Conservation (phyloP, 2,888 invertebrate species). For the Quadroppia sp. region DNA sequence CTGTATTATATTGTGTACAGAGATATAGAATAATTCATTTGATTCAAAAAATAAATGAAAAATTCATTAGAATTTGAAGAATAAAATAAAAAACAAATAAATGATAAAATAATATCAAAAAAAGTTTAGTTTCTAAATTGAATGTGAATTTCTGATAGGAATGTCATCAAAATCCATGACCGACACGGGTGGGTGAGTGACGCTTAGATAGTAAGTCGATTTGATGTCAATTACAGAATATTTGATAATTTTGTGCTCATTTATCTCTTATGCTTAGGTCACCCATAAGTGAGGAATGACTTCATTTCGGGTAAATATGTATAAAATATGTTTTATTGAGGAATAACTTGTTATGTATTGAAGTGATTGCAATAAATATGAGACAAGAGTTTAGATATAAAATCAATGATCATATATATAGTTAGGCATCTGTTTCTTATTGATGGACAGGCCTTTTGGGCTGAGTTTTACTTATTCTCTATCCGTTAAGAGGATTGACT, state of each 20-base stretch:
- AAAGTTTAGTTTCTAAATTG: too few species aligned
- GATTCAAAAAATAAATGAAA: too few species aligned
- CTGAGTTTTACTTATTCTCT: not conserved
- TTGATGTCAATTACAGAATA: not conserved
- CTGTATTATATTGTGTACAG: too few species aligned
- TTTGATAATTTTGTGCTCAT: too few species aligned
- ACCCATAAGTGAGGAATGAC: not conserved
- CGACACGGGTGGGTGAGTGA: slow-evolving; percentile 76
- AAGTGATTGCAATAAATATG: not conserved
- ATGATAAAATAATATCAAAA: too few species aligned
- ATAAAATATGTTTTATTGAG: not conserved
- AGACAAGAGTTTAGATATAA: not conserved
- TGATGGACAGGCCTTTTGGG: not conserved
- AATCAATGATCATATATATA: not conserved
- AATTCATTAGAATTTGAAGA: too few species aligned
- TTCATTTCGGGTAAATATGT: not conserved
- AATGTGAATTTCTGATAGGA: not conserved
- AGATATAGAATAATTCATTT: too few species aligned
- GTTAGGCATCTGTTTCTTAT: not conserved
- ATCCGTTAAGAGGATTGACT: slow-evolving; percentile 7
- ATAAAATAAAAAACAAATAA: too few species aligned
- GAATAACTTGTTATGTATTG: not conserved
- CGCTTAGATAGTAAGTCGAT: not conserved
- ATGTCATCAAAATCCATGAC: slow-evolving; percentile 76
- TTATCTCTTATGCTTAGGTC: not conserved